These are phyloP conservation scores for Meloidogyne exigua DNA, from an alignment of 1,140 invertebrate genomes.

Conservation along the genomic window DNA sequence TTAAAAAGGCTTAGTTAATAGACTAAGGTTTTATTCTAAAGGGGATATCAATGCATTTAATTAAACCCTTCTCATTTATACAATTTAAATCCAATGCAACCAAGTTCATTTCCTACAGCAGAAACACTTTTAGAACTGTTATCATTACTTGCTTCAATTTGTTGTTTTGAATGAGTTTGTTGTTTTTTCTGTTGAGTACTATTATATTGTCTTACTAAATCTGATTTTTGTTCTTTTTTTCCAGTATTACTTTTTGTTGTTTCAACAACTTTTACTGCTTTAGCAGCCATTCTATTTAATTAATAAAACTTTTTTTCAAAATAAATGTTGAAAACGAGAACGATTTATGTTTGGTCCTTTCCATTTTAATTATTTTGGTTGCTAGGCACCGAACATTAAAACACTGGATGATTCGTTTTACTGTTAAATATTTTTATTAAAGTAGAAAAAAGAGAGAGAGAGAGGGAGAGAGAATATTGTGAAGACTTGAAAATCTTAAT, in stretches of 20 bases:
- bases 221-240: neutral
- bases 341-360: too few species aligned
- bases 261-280: conserved; percentile 1
- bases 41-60: too few species aligned
- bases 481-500: too few species aligned
- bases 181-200: neutral
- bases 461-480: too few species aligned
- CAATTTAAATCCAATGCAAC: conserved; percentile 36
- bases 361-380: too few species aligned
- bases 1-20: too few species aligned
- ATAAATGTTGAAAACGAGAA: too few species aligned
- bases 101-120: neutral
- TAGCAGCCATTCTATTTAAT: conserved; percentile 4
- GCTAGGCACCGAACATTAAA: too few species aligned
- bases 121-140: neutral
- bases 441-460: too few species aligned
- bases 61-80: neutral
- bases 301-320: neutral
- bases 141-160: neutral
- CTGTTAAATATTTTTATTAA: too few species aligned
- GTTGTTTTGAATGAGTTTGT: neutral
- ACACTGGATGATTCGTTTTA: too few species aligned
- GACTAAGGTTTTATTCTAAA: too few species aligned
- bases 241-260: neutral
- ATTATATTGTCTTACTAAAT: neutral